Evolutionary conservation across 2,113 vertebrate genomes (phyloP).

Genomic region (Xenotilapia leptura): DNA sequence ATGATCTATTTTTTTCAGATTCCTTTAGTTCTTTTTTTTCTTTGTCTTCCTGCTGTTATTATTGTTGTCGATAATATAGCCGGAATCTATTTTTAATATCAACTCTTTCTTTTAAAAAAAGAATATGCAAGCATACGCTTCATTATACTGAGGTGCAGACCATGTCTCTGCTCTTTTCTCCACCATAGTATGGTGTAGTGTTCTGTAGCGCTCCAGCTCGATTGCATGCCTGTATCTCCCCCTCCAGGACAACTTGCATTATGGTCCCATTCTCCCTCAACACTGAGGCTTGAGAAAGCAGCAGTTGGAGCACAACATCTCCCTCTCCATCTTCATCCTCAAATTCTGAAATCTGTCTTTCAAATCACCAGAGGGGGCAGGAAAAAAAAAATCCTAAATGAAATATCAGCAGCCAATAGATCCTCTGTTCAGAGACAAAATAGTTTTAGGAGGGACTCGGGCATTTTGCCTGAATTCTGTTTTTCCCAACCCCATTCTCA

Average conservation of each 20-base stretch:
- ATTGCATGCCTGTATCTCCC: constrained; percentile 75
- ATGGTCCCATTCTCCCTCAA: constrained; percentile 45
- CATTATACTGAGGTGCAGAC: not conserved
- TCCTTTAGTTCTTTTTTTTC: constrained; percentile 8
- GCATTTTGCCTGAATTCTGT: constrained; percentile 53
- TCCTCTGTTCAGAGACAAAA: constrained; percentile 38
- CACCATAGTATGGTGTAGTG: not conserved
- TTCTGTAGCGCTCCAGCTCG: constrained; percentile 34
- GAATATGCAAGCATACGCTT: not conserved
- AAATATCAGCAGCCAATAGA: constrained; percentile 29
- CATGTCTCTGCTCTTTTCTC: constrained; percentile 1
- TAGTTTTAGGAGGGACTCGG: constrained; percentile 12
- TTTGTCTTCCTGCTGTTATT: not conserved
- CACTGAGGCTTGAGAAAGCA: not conserved
- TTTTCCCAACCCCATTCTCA: constrained; percentile 38
- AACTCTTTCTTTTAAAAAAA: not conserved
- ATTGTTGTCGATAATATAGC: not conserved
- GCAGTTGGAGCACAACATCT: constrained; percentile 6
- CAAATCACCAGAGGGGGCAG: not conserved
- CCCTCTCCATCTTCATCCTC: constrained; percentile 5
- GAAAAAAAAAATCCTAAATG: not conserved
- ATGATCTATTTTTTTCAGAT: constrained; percentile 28
- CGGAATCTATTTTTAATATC: not conserved
- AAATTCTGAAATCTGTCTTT: constrained; percentile 37
- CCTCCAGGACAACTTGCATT: constrained; percentile 73